Conservation (phyloP, 2,888 invertebrate species). For the Cephonodes hylas region DNA sequence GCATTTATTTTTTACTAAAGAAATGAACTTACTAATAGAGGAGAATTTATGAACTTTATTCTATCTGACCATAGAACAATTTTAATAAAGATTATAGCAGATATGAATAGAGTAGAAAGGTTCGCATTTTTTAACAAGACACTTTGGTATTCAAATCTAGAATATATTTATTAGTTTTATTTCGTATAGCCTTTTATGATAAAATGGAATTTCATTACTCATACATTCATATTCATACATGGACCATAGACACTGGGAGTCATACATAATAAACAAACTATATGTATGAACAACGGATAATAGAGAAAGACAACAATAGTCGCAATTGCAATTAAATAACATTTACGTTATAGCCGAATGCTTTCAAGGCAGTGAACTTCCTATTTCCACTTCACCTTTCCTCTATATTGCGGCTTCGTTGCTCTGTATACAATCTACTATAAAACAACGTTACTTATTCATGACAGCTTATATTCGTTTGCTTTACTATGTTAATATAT, state of each 20-base stretch:
- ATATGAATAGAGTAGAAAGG: constrained; percentile 7
- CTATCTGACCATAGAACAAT: constrained; percentile 1
- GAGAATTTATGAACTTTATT: not conserved
- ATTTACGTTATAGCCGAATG: constrained; percentile 30
- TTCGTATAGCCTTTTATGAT: constrained; percentile 21
- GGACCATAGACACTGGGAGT: constrained; percentile 25
- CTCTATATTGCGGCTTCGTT: constrained; percentile 58
- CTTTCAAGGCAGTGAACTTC: constrained; percentile 61
- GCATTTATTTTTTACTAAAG: constrained; percentile 30
- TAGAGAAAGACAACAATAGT: constrained; percentile 13
- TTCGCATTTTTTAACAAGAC: not conserved
- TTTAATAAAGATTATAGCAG: constrained; percentile 5
- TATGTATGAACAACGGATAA: constrained; percentile 20
- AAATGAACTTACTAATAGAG: constrained; percentile 4
- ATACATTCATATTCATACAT: constrained; percentile 46
- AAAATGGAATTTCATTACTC: constrained; percentile 36
- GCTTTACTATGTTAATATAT: constrained; percentile 27
- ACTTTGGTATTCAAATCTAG: constrained; percentile 4
- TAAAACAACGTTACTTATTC: constrained; percentile 29
- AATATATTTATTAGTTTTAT: constrained; percentile 13
- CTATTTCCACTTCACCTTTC: constrained; percentile 60
- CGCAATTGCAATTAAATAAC: constrained; percentile 24
- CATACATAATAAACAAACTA: constrained; percentile 21
- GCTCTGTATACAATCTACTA: constrained; percentile 41
- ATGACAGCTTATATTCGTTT: constrained; percentile 35